A percentile compares a stretch with the other conserved stretches of the same genome.
phyloP scores from a whole-genome alignment of 2,888 invertebrate species.

The Venustoraphidia nigricollis region DNA sequence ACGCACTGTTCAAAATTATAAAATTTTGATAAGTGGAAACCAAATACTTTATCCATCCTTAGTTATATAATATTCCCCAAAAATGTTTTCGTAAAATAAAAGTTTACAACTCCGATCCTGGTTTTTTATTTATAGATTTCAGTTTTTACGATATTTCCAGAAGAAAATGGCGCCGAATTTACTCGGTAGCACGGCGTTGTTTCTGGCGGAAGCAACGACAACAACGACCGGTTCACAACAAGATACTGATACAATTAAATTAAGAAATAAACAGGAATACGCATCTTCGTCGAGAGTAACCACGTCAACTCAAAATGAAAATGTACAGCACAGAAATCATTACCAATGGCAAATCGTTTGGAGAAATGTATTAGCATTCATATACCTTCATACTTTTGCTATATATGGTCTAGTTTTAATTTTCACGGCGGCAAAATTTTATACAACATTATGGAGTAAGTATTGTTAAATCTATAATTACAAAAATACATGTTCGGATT shows the following conservation, averaged over 20 bases:
- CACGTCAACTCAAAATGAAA: neutral
- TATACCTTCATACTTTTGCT: constrained; percentile 49
- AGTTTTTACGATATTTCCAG: constrained; percentile 7
- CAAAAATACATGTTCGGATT: no score
- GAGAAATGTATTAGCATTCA: constrained; percentile 60
- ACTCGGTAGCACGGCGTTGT: constrained; percentile 38
- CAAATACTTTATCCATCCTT: neutral
- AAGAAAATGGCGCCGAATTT: constrained; percentile 43
- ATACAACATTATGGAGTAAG: constrained; percentile 41
- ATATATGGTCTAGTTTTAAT: constrained; percentile 46
- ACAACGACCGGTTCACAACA: constrained; percentile 3
- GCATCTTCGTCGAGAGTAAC: neutral
- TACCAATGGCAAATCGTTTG: constrained; percentile 55
- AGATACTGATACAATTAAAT: neutral
- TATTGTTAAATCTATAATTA: constrained; percentile 11
- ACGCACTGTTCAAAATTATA: no score
- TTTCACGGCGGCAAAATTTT: constrained; percentile 29
- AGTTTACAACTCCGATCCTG: neutral
- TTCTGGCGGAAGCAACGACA: constrained; percentile 31
- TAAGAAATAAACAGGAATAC: neutral
- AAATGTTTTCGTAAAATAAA: neutral
- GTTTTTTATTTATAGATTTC: neutral
- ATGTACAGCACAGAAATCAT: constrained; percentile 5
- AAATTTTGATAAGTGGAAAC: no score
- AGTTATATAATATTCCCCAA: neutral